These are phyloP conservation scores for Morpho achilles DNA, from an alignment of 2,888 invertebrate genomes.

Conservation along the genomic window DNA sequence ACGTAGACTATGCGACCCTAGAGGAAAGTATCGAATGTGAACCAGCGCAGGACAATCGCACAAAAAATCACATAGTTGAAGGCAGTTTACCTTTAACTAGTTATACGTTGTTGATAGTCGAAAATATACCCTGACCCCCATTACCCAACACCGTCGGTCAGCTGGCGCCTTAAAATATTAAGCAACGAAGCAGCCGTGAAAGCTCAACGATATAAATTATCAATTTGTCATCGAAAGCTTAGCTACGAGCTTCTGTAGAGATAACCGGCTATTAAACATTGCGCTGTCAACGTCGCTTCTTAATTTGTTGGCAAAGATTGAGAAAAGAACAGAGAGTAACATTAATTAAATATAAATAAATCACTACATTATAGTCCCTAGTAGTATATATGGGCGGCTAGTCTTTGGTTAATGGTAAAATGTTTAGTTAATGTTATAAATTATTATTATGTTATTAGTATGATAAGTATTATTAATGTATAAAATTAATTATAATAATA, in stretches of 20 bases:
- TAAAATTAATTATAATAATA: no score
- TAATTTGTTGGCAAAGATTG: conserved; percentile 47
- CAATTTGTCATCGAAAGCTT: conserved; percentile 40
- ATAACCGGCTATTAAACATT: conserved; percentile 44
- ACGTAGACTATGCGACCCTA: no score
- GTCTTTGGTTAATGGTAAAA: no score
- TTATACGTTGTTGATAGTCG: not conserved
- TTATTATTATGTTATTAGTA: no score
- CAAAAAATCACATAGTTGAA: no score
- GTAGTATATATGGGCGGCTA: no score
- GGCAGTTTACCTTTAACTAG: not conserved
- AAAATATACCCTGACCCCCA: conserved; percentile 3
- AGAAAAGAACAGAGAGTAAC: conserved; percentile 14
- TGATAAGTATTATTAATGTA: no score
- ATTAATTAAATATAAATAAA: not conserved
- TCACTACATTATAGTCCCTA: no score
- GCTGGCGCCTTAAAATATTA: conserved; percentile 17
- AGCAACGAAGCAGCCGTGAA: conserved; percentile 25
- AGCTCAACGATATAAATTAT: conserved; percentile 30
- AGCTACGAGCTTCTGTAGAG: conserved; percentile 53
- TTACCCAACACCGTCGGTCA: conserved; percentile 13
- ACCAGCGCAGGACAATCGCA: no score
- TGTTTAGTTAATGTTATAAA: no score
- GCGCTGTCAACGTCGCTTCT: conserved; percentile 39
- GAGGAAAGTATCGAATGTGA: no score